Evolutionary conservation across 2,888 invertebrate species (phyloP), one percentile per base, ranked within the genome.

Genomic region (Galerucella nymphaeae): DNA sequence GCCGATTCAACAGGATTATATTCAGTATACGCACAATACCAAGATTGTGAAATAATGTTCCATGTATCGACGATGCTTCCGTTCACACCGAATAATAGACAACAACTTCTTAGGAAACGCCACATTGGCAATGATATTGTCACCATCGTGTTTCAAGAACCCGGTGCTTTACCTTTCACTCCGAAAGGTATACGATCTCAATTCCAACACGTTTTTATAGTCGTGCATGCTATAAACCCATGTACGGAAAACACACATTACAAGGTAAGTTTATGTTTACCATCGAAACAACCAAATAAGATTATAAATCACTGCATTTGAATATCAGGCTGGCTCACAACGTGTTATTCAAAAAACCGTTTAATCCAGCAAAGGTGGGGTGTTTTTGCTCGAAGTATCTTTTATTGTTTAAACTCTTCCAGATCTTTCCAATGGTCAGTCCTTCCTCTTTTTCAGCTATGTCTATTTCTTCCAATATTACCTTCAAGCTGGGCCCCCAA

Each of bases 121-220:
- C 98, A 98, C 87, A 98, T 98, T 83, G 98, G 98, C 80, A 98
- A 98, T 86, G 98, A 98, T 88, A 98, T 98, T 84, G 98, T 98
- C 66, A 98, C 98, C 14, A 95, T 99, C 80, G 95, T 99, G 72
- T 99, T 98, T 89, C 94, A 90, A 85, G 96, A 96, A 87, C 96
- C 96, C 0, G 97, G 96, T 64, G 94, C 98, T 23, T 90, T 93
- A 70, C 96, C 97, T 0, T 98, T 98, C 87, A 96, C 96, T 71
- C 97, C 98, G 67, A 93, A 95, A 83, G 94, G 95, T 82, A 97
- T 98, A 81, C 92, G 98, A 72, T 98, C 97, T 64, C 98, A 98
- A 86, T 98, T 98, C 87, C 98, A 98, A 86, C 98, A 98, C 87
- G 98, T 98, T 45, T 98, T 98, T 87, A 94, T 98, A 79, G 92